These are phyloP conservation scores for Drosophila orena DNA, from an alignment of 1,140 invertebrate genomes.

Conservation along the genomic window DNA sequence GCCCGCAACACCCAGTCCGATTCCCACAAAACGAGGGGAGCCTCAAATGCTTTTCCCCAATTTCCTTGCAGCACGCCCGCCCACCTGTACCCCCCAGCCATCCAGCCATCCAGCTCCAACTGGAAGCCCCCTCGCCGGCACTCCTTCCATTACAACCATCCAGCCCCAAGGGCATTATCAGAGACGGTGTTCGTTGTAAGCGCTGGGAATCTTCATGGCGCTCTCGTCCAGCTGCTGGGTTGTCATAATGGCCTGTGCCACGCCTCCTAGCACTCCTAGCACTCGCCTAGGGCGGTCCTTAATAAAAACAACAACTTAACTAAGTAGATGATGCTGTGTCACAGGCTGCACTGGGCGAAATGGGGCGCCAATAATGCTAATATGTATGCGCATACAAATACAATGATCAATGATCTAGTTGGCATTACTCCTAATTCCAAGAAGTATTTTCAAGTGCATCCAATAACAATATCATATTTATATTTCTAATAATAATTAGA, in stretches of 20 bases:
- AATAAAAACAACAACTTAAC: conserved; percentile 82
- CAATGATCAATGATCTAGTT: no score
- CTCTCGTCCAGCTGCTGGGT: conserved; percentile 17
- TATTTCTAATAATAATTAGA: no score
- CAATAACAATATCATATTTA: no score
- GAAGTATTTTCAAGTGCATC: no score
- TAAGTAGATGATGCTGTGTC: conserved; percentile 60
- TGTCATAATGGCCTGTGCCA: conserved; percentile 67
- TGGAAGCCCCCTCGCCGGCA: no score
- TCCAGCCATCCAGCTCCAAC: conserved; percentile 1
- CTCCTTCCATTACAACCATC: not conserved
- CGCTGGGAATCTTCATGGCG: not conserved
- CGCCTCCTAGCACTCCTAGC: conserved; percentile 33
- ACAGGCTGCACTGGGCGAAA: not conserved
- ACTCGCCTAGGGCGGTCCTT: conserved; percentile 42
- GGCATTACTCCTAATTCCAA: no score
- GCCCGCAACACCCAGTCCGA: not conserved
- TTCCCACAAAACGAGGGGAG: conserved; percentile 40
- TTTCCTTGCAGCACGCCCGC: conserved; percentile 14
- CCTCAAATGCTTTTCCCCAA: conserved; percentile 36
- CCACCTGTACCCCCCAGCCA: not conserved
- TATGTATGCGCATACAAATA: no score
- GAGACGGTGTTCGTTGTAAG: conserved; percentile 24
- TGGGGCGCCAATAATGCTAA: no score
- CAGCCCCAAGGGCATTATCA: conserved; percentile 21